phyloP scores from a whole-genome alignment of 2,113 vertebrate species.

The Uria lomvia region DNA sequence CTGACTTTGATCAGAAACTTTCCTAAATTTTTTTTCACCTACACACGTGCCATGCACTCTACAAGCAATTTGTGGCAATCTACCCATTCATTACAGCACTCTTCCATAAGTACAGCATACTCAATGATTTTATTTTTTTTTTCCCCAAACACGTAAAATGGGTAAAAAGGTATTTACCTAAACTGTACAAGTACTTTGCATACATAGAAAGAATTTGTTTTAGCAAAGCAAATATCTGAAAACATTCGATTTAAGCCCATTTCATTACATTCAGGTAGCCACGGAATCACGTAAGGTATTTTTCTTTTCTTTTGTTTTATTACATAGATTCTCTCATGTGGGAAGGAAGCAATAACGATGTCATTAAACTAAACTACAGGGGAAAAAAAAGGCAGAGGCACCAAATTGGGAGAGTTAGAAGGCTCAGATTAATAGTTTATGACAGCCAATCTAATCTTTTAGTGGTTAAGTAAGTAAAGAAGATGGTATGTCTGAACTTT shows the following conservation, averaged over 20 bases:
- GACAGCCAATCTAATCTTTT: not conserved
- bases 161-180: not conserved
- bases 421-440: not conserved
- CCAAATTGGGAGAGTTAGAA: not conserved
- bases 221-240: not conserved
- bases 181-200: not conserved
- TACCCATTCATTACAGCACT: not conserved
- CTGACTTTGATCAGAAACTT: not conserved
- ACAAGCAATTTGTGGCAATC: not conserved
- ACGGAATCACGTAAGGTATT: not conserved
- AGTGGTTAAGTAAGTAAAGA: not conserved
- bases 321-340: not conserved
- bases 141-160: not conserved
- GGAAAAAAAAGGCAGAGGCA: not conserved
- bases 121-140: not conserved
- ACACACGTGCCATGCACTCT: rapidly evolving
- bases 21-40: not conserved
- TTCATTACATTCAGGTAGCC: not conserved
- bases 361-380: not conserved
- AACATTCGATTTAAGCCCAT: not conserved
- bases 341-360: not conserved
- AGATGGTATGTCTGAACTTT: not conserved
- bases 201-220: not conserved
- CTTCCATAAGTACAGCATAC: not conserved
- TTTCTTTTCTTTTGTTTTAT: not conserved